phyloP scores from a whole-genome alignment of 2,888 invertebrate genomes.

The Euzophera pinguis region DNA sequence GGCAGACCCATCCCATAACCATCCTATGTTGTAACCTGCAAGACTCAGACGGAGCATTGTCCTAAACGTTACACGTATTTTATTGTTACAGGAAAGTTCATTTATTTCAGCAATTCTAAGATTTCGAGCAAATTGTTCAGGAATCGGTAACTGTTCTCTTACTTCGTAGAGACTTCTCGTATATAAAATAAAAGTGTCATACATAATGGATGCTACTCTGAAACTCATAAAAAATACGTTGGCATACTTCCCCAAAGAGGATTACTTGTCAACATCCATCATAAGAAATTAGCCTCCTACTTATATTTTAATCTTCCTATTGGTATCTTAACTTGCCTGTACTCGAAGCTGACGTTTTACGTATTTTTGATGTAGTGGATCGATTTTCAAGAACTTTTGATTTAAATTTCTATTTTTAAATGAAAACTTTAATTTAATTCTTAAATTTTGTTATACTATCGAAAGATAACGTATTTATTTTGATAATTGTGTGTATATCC shows the following conservation, averaged over 20 bases:
- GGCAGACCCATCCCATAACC: too few relatives aligned
- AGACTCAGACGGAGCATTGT: too few relatives aligned
- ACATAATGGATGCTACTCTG: slow-evolving; percentile 4
- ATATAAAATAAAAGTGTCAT: slow-evolving; percentile 6
- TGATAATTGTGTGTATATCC: too few relatives aligned
- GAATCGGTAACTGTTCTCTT: too few relatives aligned
- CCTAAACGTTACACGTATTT: too few relatives aligned
- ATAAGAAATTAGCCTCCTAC: slow-evolving; percentile 2
- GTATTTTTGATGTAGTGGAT: background rate
- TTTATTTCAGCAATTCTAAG: too few relatives aligned
- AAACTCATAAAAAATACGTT: slow-evolving; percentile 6
- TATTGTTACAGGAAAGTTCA: too few relatives aligned
- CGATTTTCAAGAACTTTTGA: background rate
- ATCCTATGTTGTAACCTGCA: too few relatives aligned
- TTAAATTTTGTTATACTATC: too few relatives aligned
- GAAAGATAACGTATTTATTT: too few relatives aligned
- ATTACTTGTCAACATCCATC: slow-evolving; percentile 10
- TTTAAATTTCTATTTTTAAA: background rate
- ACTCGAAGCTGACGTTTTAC: slow-evolving; percentile 5
- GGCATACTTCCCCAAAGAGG: slow-evolving; percentile 3
- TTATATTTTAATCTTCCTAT: slow-evolving; percentile 5
- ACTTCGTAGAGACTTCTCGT: too few relatives aligned
- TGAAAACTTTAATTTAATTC: background rate
- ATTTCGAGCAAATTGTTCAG: too few relatives aligned
- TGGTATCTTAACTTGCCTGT: background rate